phyloP scores from a whole-genome alignment of 2,113 vertebrate genomes.

The Hippocampus barbouri region DNA sequence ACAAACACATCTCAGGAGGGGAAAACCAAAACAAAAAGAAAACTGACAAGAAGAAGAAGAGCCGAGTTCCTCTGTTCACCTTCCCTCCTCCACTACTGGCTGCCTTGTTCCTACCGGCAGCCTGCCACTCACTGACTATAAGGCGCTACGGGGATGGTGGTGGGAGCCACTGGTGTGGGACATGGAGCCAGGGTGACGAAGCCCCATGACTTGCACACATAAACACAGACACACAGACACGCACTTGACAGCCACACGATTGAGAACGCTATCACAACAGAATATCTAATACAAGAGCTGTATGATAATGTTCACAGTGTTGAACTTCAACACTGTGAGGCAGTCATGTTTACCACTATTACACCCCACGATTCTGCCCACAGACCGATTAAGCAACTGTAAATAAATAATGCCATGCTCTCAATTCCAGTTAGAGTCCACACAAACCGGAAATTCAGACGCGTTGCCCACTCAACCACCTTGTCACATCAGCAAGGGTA shows the following conservation, averaged over 20 bases:
- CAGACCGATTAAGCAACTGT: too few relatives aligned
- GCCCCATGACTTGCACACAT: constrained; percentile 66
- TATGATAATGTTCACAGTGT: not conserved
- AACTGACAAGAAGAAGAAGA: constrained; percentile 77
- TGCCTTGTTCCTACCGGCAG: constrained; percentile 78
- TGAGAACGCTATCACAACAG: not conserved
- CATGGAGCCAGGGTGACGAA: constrained; percentile 67
- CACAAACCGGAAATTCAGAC: too few relatives aligned
- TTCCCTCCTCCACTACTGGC: constrained; percentile 97
- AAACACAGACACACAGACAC: constrained; percentile 21
- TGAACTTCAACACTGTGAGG: not conserved
- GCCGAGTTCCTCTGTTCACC: constrained; percentile 84
- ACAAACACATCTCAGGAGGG: constrained; percentile 92
- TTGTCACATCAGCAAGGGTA: too few relatives aligned
- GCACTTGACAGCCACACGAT: not conserved
- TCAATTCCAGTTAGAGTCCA: too few relatives aligned
- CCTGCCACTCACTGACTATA: constrained; percentile 76
- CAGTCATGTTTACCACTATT: too few relatives aligned
- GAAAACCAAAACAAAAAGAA: constrained; percentile 69
- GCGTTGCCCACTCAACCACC: too few relatives aligned
- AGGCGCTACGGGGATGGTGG: constrained; percentile 80
- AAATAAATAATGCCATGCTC: too few relatives aligned
- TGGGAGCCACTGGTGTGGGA: constrained; percentile 71
- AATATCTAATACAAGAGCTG: not conserved
- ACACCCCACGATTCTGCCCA: too few relatives aligned